Percentiles rank a stretch among this genome's conserved stretches.
Conservation (phyloP, 2,888 invertebrate species). For the Cacoxenus indagator region DNA sequence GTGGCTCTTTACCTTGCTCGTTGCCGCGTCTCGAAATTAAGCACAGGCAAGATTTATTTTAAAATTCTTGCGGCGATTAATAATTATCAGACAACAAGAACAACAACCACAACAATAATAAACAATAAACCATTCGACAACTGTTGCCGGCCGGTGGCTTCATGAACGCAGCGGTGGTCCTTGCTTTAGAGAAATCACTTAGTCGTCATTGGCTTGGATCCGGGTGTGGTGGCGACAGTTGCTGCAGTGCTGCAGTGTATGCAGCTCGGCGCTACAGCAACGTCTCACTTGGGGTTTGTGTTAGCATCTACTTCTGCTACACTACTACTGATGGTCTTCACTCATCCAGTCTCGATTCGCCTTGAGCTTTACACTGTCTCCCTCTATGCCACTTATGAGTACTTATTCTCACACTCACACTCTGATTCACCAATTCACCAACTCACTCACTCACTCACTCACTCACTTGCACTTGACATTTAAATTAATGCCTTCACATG, state of each 20-base stretch:
- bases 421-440: no score
- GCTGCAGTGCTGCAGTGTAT: no score
- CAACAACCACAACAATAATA: constrained; percentile 45
- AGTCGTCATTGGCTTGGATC: background rate
- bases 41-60: constrained; percentile 52
- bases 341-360: no score
- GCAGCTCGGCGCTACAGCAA: no score
- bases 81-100: constrained; percentile 18
- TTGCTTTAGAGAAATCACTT: constrained; percentile 25
- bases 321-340: no score
- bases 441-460: constrained; percentile 30
- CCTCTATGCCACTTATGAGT: no score
- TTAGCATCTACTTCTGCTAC: no score
- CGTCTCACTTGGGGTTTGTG: no score
- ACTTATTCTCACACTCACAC: no score
- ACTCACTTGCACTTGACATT: constrained; percentile 54
- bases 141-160: constrained; percentile 23
- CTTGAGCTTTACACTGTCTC: no score
- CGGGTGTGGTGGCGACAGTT: background rate
- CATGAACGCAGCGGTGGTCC: constrained; percentile 49
- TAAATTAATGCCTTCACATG: constrained; percentile 51
- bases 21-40: constrained; percentile 27
- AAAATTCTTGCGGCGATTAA: constrained; percentile 25
- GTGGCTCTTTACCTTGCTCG: constrained; percentile 29
- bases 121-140: constrained; percentile 12